phyloP scores from a whole-genome alignment of 1,140 invertebrate species.

The Calycopis cecrops region DNA sequence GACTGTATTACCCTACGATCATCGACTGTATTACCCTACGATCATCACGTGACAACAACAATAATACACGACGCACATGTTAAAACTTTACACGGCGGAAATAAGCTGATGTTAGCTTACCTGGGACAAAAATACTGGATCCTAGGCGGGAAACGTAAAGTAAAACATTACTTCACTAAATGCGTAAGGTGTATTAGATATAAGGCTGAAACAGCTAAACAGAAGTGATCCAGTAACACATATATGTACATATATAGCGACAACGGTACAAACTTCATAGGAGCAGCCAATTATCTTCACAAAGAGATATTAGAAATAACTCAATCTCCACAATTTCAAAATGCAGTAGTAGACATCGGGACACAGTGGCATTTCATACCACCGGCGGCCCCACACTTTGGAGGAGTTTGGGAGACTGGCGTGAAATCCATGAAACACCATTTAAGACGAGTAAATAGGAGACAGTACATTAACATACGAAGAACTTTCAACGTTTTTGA shows the following conservation, averaged over 20 bases:
- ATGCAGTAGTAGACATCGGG: slow-evolving; percentile 10
- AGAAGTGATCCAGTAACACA: neutral
- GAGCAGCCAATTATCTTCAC: slow-evolving; percentile 1
- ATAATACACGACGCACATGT: slow-evolving; percentile 18
- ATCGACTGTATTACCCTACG: slow-evolving; percentile 14
- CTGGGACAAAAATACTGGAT: slow-evolving; percentile 22
- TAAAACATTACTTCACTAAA: slow-evolving; percentile 14
- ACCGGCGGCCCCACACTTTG: slow-evolving; percentile 21
- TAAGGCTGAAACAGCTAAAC: neutral
- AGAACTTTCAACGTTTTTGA: slow-evolving; percentile 24
- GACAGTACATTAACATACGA: slow-evolving; percentile 27
- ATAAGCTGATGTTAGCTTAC: slow-evolving; percentile 15
- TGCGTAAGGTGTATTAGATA: slow-evolving; percentile 20
- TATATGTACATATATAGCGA: slow-evolving; percentile 6
- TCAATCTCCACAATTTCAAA: slow-evolving; percentile 9
- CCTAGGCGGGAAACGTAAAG: slow-evolving; percentile 13
- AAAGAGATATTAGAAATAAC: slow-evolving; percentile 1
- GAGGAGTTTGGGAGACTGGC: slow-evolving; percentile 31
- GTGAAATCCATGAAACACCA: slow-evolving; percentile 19
- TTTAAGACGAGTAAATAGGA: slow-evolving; percentile 20
- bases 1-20: too few relatives aligned
- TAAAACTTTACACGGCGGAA: slow-evolving; percentile 18
- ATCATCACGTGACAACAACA: slow-evolving; percentile 15
- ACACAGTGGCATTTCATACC: slow-evolving; percentile 34
- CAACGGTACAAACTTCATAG: slow-evolving; percentile 14